Evolutionary conservation across 1,140 invertebrate genomes (phyloP), one percentile per base, ranked within the genome.

Genomic region (Schlechtendalia chinensis): DNA sequence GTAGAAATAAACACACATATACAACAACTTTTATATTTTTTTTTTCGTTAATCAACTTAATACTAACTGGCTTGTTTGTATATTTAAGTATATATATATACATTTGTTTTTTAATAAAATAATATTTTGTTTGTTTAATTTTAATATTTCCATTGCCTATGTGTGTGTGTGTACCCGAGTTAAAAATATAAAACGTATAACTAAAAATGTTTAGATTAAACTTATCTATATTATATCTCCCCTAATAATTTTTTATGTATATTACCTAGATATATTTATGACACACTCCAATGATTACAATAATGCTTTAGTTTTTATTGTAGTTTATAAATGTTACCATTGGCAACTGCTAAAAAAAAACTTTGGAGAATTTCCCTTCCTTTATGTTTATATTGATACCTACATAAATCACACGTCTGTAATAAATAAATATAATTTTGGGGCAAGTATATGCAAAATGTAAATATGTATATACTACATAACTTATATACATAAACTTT

Each of bases 141-240:
- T 5, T 39, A 5, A 39, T 67, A 67, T 67, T 67, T 67, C 19
- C 29, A 67, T 67, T 67, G 32, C 8, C 32, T 39, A 39, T 39
- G 8, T 67, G 39, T n/a, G n/a, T n/a, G n/a, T n/a, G n/a, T n/a
- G 63, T 67, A 67, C n/a, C n/a, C n/a, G n/a, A 67, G 63, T 67
- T 50, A 22, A 47, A 47, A 47, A 22, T 69, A 50, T 69, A 69
- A 47, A 69, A 69, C 45, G 67, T 50, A 69, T 69, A 69, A n/a
- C 24, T 69, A 69, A 69, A 69, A 69, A 69, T 17, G 67, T 69
- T 50, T 50, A 69, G 50, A 69, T 69, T 69, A 69, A n/a, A 69
- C 39, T 69, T 69, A 69, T 69, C 67, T 69, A 69, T 69, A 69
- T 39, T 39, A 69, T 50, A 69, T 69, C 67, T 69, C 67, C 67